Conservation (phyloP, 2,113 vertebrate genomes). For the Anoura caudifer region DNA sequence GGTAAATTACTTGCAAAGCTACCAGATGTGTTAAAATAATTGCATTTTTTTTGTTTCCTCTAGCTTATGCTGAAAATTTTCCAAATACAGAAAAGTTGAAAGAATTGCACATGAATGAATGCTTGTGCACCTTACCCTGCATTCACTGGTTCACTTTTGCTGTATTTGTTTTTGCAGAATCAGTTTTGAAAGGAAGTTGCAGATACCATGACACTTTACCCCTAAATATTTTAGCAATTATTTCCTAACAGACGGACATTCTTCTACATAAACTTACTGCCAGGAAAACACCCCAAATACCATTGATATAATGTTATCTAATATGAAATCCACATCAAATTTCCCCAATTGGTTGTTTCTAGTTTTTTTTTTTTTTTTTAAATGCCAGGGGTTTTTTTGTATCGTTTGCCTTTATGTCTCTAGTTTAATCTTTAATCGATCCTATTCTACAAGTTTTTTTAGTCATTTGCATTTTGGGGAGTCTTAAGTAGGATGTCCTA, state of each 20-base stretch:
- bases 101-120: not conserved
- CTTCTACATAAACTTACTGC: not conserved
- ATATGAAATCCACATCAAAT: not conserved
- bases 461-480: not conserved
- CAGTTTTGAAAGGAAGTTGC: constrained; percentile 4
- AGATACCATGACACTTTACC: not conserved
- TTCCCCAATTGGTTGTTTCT: not conserved
- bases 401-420: not conserved
- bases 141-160: not conserved
- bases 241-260: not conserved
- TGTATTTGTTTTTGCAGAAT: not conserved
- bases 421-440: not conserved
- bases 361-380: not conserved
- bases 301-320: not conserved
- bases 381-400: not conserved
- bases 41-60: not conserved
- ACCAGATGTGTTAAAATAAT: not conserved
- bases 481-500: not conserved
- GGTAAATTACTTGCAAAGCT: not conserved
- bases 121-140: not conserved
- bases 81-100: not conserved
- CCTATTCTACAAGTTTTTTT: not conserved
- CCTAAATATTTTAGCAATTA: not conserved
- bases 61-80: constrained; percentile 9
- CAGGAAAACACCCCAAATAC: not conserved